A percentile compares a stretch with the other conserved stretches of the same genome.
These are phyloP conservation scores for Andricus grossulariae DNA, from an alignment of 1,140 invertebrate species.

Conservation along the genomic window DNA sequence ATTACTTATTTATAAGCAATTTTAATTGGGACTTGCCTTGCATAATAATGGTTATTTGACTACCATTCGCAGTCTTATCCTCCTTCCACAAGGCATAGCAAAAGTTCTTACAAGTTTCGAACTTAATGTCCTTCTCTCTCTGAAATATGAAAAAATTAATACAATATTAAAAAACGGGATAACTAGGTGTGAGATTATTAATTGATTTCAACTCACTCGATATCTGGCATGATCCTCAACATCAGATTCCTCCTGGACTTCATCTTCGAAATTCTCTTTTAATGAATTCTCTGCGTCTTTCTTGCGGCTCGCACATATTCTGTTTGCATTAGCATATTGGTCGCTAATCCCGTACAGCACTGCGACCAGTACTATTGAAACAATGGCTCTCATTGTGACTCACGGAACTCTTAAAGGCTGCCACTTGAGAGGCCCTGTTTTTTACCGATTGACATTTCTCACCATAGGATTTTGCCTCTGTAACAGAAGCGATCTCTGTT, in stretches of 20 bases:
- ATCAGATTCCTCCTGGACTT: slow-evolving; percentile 54
- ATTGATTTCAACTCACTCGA: slow-evolving; percentile 36
- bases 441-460: slow-evolving; percentile 59
- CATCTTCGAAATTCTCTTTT: slow-evolving; percentile 52
- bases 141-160: slow-evolving; percentile 39
- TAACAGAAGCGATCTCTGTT: slow-evolving; percentile 46
- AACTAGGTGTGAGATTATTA: background rate
- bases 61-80: slow-evolving; percentile 67
- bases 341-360: slow-evolving; percentile 41
- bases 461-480: slow-evolving; percentile 48
- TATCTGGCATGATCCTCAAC: slow-evolving; percentile 56
- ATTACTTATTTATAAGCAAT: background rate
- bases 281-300: slow-evolving; percentile 60
- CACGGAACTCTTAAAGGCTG: slow-evolving; percentile 51
- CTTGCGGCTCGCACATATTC: slow-evolving; percentile 63
- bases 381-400: slow-evolving; percentile 64
- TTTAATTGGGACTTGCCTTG: slow-evolving; percentile 57
- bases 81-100: slow-evolving; percentile 73
- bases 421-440: slow-evolving; percentile 47
- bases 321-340: slow-evolving; percentile 56
- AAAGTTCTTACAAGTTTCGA: slow-evolving; percentile 64
- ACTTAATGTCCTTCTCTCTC: slow-evolving; percentile 60
- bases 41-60: slow-evolving; percentile 67
- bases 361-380: slow-evolving; percentile 55
- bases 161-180: slow-evolving; percentile 28